A percentile compares a stretch with the other conserved stretches of the same genome.
These are phyloP conservation scores for Phyllostomus hastatus DNA, from an alignment of 2,113 vertebrate species.

Conservation along the genomic window DNA sequence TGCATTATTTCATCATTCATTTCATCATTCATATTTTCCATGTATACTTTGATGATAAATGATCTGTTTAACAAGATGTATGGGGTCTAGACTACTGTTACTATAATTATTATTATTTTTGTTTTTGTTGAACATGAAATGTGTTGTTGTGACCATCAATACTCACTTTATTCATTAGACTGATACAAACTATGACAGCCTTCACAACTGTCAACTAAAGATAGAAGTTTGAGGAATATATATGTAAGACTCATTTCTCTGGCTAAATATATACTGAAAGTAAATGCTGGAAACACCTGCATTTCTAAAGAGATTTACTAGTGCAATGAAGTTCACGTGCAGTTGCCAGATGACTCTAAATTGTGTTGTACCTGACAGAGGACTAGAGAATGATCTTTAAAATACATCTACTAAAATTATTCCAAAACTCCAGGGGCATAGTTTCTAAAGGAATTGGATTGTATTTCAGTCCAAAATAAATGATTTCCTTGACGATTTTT, in stretches of 20 bases:
- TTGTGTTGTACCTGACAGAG: background rate
- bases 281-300: background rate
- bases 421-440: background rate
- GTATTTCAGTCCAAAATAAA: background rate
- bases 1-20: no score
- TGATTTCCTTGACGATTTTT: conserved; percentile 3
- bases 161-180: background rate
- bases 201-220: background rate
- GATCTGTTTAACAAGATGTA: background rate
- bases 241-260: background rate
- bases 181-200: background rate
- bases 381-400: background rate
- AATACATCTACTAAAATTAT: background rate
- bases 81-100: background rate
- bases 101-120: background rate
- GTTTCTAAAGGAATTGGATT: background rate
- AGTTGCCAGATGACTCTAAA: background rate
- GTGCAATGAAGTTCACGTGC: background rate
- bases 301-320: background rate
- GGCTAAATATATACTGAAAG: background rate
- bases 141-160: background rate
- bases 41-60: background rate
- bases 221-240: background rate
- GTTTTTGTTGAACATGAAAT: background rate
- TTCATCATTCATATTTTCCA: no score